Base-by-base conservation (phyloP, 2,797 vertebrate species). In the Chanos chanos region DNA sequence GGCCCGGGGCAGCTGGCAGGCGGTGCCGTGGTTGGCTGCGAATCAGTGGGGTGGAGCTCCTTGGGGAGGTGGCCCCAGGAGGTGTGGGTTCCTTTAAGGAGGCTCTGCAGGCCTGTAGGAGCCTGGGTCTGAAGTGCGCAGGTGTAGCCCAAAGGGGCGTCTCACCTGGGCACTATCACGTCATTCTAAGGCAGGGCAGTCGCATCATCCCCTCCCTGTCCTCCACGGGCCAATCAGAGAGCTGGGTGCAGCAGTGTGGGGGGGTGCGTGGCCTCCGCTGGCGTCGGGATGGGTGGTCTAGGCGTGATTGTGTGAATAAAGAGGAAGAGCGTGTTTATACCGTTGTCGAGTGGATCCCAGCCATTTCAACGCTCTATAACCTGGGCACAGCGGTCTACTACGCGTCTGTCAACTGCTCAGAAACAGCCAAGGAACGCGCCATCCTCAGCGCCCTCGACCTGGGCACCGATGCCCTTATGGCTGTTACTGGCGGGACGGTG, bases 321-420 rank as follows among this genome's bases (percentile, higher is more conserved):
- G 78, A 54, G 0, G 95, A 98, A 57, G 49, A 75, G 61, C 59
- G 48, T 0, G 88, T 94, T 1, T 85, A 94, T 61, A 59, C 2
- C 0, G 81, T 92, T 13, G 41, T 93, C 71, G 81, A 79, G 49
- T 91, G 89, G 89, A 81, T 96, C 50, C 94, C 95, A 0, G 83
- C 24, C 0, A 86, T 94, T 61, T 91, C 88, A 78, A 85, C 87
- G 1, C 88, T 89, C 68, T 97, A 97, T 76, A 94, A 87, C 76
- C 72, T 95, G 0, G 95, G 91, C 55, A 92, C 92, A 3, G 92
- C 94, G 5, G 55, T 97, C 40, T 98, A 95, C 66, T 97, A 93
- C 0, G 91, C 91, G 36, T 81, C 89, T 1, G 79, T 90, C 62
- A 89, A 91, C 73, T 97, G 94, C 76, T 65, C 77, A 0, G 83